Evolutionary conservation across 2,888 invertebrate species (phyloP).

Genomic region (Thumatha senex): DNA sequence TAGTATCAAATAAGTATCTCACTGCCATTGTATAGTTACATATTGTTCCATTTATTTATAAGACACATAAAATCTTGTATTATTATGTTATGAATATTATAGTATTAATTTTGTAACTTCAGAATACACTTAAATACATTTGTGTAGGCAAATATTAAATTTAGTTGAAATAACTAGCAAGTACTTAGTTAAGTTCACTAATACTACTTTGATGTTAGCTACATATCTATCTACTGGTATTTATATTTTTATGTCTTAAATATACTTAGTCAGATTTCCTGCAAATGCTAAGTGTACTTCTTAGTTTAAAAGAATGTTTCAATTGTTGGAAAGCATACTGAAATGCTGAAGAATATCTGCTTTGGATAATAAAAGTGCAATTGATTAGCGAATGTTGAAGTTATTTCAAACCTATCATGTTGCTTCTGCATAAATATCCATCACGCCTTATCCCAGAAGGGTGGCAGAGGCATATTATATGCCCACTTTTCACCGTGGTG

Average conservation of each 20-base stretch:
- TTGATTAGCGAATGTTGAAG: constrained; percentile 10
- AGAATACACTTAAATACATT: constrained; percentile 10
- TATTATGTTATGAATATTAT: not conserved
- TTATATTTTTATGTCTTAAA: constrained; percentile 22
- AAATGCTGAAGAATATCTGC: constrained; percentile 29
- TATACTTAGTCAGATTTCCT: constrained; percentile 25
- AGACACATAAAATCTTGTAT: constrained; percentile 16
- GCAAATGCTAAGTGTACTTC: not conserved
- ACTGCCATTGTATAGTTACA: constrained; percentile 54
- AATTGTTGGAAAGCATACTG: constrained; percentile 40
- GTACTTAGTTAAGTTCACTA: constrained; percentile 19
- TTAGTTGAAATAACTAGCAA: not conserved
- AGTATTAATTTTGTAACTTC: constrained; percentile 9
- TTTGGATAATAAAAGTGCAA: constrained; percentile 40
- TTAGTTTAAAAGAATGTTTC: not conserved
- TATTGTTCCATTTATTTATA: constrained; percentile 32
- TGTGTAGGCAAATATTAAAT: constrained; percentile 4
- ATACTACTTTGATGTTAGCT: constrained; percentile 22
- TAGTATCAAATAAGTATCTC: constrained; percentile 10
- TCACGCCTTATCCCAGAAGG: too few species aligned
- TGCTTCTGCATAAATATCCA: too few species aligned
- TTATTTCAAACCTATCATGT: not conserved
- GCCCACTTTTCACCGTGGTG: too few species aligned
- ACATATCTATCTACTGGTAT: constrained; percentile 25
- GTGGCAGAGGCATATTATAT: too few species aligned